Conservation (phyloP, 2,113 vertebrate species). For the Neolamprologus longior region DNA sequence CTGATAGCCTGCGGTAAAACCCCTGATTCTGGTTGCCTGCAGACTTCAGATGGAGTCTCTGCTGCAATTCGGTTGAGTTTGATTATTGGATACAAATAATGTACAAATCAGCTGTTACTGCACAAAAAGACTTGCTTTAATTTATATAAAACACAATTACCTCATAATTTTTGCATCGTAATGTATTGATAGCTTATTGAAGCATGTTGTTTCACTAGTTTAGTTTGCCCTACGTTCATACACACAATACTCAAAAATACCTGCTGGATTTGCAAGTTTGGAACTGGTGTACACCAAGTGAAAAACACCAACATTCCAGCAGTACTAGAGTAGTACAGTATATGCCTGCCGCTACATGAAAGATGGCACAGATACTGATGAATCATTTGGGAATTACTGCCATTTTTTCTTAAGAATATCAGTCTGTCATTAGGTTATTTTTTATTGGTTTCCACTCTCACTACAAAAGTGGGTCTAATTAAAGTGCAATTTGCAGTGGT, state of each 20-base stretch:
- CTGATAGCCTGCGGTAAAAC: not conserved
- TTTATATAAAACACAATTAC: not conserved
- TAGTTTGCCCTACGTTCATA: not conserved
- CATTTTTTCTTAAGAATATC: not conserved
- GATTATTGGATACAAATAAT: not conserved
- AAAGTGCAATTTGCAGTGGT: constrained; percentile 15
- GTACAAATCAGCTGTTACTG: not conserved
- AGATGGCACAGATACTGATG: not conserved
- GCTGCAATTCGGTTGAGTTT: not conserved
- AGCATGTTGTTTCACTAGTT: not conserved
- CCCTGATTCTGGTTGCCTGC: not conserved
- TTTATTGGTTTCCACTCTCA: not conserved
- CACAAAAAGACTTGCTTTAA: not conserved
- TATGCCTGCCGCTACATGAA: not conserved
- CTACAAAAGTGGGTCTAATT: constrained; percentile 28
- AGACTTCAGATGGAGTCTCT: rapidly evolving
- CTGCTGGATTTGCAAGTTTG: not conserved
- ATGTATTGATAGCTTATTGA: not conserved
- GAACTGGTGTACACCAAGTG: not conserved
- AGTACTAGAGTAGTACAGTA: not conserved
- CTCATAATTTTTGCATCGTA: not conserved
- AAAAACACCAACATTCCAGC: not conserved
- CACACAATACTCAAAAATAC: not conserved
- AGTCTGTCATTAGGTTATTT: not conserved
- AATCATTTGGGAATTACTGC: not conserved